Conservation (phyloP, 2,797 vertebrate species). For the Morus bassanus region DNA sequence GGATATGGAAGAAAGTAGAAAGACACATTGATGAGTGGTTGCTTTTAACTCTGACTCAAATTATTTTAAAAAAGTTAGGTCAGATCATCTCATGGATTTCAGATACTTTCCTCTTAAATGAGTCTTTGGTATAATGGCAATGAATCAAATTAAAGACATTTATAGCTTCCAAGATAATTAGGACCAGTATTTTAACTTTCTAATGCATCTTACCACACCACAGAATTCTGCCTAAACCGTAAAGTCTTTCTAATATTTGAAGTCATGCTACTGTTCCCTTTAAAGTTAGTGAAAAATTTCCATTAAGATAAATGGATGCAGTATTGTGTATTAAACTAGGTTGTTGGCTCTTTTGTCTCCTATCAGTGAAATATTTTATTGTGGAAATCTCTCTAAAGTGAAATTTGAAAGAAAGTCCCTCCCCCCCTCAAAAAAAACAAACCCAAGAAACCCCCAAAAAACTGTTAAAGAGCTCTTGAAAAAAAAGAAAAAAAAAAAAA, state of each 20-base stretch:
- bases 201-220: not conserved
- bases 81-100: not conserved
- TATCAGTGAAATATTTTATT: not conserved
- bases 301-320: not conserved
- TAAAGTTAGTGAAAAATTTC: not conserved
- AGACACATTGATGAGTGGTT: not conserved
- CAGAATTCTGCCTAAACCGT: not conserved
- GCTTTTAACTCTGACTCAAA: not conserved
- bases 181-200: not conserved
- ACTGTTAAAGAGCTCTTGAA: not conserved
- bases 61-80: not conserved
- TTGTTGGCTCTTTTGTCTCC: not conserved
- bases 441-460: not conserved
- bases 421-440: not conserved
- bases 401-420: not conserved
- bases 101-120: not conserved
- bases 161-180: not conserved
- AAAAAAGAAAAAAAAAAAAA: not conserved
- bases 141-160: not conserved
- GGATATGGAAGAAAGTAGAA: not conserved
- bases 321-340: not conserved
- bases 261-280: not conserved
- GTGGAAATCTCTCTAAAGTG: not conserved
- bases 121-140: not conserved
- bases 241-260: not conserved